These are phyloP conservation scores for Pteruthius melanotis DNA, from an alignment of 2,113 vertebrate species.

Conservation along the genomic window DNA sequence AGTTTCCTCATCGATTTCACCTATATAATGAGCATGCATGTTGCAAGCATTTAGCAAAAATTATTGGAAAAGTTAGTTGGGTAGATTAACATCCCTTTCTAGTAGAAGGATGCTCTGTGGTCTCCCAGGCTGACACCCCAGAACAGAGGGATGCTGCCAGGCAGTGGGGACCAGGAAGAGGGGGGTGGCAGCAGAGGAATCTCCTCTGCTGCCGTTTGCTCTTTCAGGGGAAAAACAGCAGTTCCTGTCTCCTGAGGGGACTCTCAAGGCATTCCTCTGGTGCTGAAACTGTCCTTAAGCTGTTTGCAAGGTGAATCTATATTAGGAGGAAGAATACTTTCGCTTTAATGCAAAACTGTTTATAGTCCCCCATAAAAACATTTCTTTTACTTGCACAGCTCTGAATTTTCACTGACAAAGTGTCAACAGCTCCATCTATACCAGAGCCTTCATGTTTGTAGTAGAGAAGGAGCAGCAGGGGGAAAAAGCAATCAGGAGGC, in stretches of 20 bases:
- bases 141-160: neutral
- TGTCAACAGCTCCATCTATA: constrained; percentile 10
- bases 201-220: neutral
- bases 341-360: constrained; percentile 39
- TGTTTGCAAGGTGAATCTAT: constrained; percentile 45
- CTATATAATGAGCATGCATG: neutral
- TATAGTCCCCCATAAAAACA: constrained; percentile 15
- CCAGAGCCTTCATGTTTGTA: neutral
- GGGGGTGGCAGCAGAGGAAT: neutral
- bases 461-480: neutral
- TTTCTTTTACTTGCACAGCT: neutral
- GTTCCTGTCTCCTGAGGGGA: neutral
- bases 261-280: neutral
- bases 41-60: neutral
- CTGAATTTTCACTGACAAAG: constrained; percentile 8
- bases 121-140: neutral
- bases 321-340: neutral
- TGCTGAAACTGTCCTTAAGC: neutral
- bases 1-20: neutral
- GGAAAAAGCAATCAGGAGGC: neutral
- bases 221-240: neutral
- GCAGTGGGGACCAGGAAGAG: neutral
- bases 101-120: neutral
- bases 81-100: neutral
- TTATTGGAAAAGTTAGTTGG: neutral